Evolutionary conservation across 2,113 vertebrate genomes (phyloP).

Genomic region (Cheilinus undulatus): DNA sequence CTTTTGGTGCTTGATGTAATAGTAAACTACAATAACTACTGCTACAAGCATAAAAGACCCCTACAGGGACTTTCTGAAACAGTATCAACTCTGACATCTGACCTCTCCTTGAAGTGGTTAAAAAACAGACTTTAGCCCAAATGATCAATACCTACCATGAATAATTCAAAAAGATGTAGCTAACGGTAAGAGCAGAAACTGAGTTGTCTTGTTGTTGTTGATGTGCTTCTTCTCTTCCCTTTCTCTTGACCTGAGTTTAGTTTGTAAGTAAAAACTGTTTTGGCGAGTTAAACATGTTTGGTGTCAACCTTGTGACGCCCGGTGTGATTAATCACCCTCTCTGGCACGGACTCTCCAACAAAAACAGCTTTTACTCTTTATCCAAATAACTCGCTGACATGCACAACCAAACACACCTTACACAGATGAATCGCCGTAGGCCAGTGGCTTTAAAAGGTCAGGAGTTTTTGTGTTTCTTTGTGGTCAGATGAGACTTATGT

Average conservation of each 20-base stretch:
- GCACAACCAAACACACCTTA: slow-evolving; percentile 17
- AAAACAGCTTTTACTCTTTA: slow-evolving; percentile 17
- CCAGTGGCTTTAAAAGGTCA: slow-evolving; percentile 5
- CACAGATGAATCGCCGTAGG: not conserved
- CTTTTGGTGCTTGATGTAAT: too few relatives aligned
- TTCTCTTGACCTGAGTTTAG: not conserved
- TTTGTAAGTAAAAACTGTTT: slow-evolving; percentile 6
- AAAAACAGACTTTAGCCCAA: not conserved
- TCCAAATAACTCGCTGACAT: not conserved
- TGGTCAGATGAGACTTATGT: not conserved
- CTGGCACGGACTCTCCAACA: not conserved
- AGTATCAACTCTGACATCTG: slow-evolving; percentile 31
- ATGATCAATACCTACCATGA: slow-evolving; percentile 21
- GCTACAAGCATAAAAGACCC: too few relatives aligned
- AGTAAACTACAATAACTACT: too few relatives aligned
- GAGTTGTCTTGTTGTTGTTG: not conserved
- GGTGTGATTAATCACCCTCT: slow-evolving; percentile 39
- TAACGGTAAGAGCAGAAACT: not conserved
- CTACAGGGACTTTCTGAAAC: not conserved
- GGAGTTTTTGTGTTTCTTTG: slow-evolving; percentile 21
- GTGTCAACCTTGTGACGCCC: slow-evolving; percentile 44
- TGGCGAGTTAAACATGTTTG: not conserved
- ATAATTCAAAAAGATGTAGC: not conserved
- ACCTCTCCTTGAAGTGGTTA: not conserved
- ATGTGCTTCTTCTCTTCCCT: slow-evolving; percentile 1